Percentiles rank a stretch among this genome's conserved stretches.
Evolutionary conservation across 2,888 invertebrate genomes (phyloP).

Genomic region (Chalcis sispes): DNA sequence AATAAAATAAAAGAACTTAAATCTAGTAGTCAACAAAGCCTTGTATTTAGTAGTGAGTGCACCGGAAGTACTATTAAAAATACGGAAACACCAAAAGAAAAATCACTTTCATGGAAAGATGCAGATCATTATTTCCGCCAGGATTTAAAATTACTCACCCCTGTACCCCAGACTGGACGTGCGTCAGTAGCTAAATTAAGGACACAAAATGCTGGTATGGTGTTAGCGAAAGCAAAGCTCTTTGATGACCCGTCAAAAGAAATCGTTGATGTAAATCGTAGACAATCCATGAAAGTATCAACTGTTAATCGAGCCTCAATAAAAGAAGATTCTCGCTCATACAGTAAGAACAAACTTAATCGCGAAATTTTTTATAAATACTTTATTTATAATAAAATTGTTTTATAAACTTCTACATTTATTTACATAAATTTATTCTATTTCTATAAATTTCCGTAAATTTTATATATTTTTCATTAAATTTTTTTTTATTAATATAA

Average conservation of each 20-base stretch:
- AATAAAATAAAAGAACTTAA: constrained; percentile 69
- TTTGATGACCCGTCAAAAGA: constrained; percentile 79
- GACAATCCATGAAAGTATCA: constrained; percentile 44
- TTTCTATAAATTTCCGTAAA: too few relatives aligned
- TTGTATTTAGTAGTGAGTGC: constrained; percentile 49
- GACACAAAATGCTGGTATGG: constrained; percentile 87
- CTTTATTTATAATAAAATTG: too few relatives aligned
- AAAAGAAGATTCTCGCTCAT: constrained; percentile 40
- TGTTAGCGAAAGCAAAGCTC: constrained; percentile 86
- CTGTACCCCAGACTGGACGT: constrained; percentile 79
- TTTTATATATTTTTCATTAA: too few relatives aligned
- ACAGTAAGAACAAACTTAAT: constrained; percentile 30
- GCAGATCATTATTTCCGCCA: constrained; percentile 79
- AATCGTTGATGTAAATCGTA: constrained; percentile 37
- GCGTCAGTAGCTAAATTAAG: constrained; percentile 85
- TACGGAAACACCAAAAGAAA: constrained; percentile 57
- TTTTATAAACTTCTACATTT: background rate
- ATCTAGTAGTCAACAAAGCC: constrained; percentile 66
- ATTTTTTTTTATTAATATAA: background rate
- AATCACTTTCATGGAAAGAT: constrained; percentile 77
- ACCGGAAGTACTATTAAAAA: constrained; percentile 24
- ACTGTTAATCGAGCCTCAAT: constrained; percentile 2
- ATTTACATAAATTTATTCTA: background rate
- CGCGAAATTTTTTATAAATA: background rate
- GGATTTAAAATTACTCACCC: constrained; percentile 71